Conservation (phyloP, 1,140 invertebrate genomes). For the Lasaia peninsularis region DNA sequence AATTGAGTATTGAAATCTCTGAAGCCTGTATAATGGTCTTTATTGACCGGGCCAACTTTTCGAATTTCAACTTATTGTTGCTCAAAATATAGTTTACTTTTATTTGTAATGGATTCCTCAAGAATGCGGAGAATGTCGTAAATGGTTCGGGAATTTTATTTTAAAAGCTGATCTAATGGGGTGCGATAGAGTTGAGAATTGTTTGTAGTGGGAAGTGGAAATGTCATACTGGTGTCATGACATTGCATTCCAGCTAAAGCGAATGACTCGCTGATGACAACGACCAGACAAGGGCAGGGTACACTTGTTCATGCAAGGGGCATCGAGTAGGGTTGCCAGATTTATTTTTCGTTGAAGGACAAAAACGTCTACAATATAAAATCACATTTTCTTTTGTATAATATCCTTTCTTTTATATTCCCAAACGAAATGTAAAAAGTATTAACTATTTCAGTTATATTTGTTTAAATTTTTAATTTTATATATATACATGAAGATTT, state of each 20-base stretch:
- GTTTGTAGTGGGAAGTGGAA: conserved; percentile 23
- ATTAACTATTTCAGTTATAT: no score
- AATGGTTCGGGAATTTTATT: conserved; percentile 5
- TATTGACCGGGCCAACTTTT: conserved; percentile 39
- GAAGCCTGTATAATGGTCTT: conserved; percentile 58
- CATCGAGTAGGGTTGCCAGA: conserved; percentile 28
- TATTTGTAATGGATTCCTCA: conserved; percentile 19
- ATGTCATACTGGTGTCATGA: conserved; percentile 55
- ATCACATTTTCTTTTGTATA: no score
- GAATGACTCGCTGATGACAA: conserved; percentile 70
- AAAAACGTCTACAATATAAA: no score
- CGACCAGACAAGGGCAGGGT: conserved; percentile 69
- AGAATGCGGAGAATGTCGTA: conserved; percentile 24
- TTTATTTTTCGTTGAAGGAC: not conserved
- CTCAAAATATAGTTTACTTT: conserved; percentile 46
- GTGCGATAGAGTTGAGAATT: conserved; percentile 20
- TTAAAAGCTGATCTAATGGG: conserved; percentile 22
- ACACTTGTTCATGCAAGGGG: conserved; percentile 44
- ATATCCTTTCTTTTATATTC: no score
- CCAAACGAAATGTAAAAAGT: no score
- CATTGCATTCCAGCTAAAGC: conserved; percentile 69
- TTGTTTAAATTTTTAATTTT: no score
- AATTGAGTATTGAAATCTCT: conserved; percentile 37
- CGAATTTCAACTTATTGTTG: conserved; percentile 46
- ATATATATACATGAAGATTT: no score